Evolutionary conservation across 2,888 invertebrate species (phyloP).

Genomic region (Thalpophila matura): DNA sequence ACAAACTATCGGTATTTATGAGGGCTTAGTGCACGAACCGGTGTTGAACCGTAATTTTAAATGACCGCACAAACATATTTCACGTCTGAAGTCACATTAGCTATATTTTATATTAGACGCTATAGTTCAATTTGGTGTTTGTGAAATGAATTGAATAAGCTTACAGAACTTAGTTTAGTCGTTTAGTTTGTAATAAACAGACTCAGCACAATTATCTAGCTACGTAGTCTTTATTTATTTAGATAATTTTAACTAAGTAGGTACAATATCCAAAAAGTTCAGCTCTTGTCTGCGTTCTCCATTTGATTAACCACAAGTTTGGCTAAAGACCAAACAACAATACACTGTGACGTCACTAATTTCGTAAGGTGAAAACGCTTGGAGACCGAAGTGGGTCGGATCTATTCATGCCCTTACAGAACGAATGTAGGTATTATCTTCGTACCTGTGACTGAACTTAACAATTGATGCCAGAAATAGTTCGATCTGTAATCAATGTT

Average conservation of each 20-base stretch:
- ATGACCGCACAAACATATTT: conserved; percentile 19
- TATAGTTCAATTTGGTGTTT: conserved; percentile 9
- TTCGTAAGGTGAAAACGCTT: conserved; percentile 30
- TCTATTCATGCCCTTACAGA: conserved; percentile 25
- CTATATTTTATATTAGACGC: neutral
- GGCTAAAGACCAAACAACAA: conserved; percentile 6
- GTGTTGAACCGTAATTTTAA: conserved; percentile 26
- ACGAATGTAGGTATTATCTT: no score
- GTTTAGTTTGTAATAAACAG: no score
- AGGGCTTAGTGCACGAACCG: conserved; percentile 21
- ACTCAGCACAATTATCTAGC: no score
- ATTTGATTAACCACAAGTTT: conserved; percentile 1
- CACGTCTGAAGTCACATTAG: neutral
- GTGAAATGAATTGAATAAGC: neutral
- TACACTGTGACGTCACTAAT: conserved; percentile 26
- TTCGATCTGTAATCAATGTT: conserved; percentile 27
- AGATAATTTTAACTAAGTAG: no score
- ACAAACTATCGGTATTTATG: conserved; percentile 37
- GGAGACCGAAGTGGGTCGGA: conserved; percentile 1
- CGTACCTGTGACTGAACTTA: conserved; percentile 2
- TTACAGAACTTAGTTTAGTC: neutral
- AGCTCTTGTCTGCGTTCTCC: no score
- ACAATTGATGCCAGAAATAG: conserved; percentile 38
- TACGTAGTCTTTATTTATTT: no score
- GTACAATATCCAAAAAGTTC: no score